These are phyloP conservation scores for Prochilodus magdalenae DNA, from an alignment of 2,113 vertebrate genomes.

Conservation along the genomic window DNA sequence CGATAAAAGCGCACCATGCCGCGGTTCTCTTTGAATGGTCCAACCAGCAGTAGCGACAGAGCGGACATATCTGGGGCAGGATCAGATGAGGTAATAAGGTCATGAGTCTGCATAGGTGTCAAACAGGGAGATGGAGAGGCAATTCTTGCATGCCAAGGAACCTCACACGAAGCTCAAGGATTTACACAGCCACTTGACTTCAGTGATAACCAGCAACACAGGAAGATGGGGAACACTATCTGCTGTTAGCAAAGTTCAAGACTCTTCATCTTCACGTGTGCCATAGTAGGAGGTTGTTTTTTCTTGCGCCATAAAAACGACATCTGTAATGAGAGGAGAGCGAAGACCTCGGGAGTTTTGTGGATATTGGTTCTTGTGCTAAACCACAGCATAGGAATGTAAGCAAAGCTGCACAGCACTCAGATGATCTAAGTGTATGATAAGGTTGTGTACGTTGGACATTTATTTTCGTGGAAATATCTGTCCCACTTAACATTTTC, in stretches of 20 bases:
- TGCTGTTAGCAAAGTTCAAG: not conserved
- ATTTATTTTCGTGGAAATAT: not conserved
- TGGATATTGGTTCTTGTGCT: not conserved
- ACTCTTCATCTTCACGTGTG: not conserved
- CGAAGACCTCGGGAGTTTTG: not conserved
- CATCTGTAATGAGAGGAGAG: not conserved
- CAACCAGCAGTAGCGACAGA: slow-evolving; percentile 2
- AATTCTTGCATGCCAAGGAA: not conserved
- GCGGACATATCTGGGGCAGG: not conserved
- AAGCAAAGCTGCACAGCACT: slow-evolving; percentile 32
- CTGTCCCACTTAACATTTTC: not conserved
- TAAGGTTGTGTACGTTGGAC: not conserved
- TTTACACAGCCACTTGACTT: not conserved
- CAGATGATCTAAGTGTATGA: slow-evolving; percentile 14
- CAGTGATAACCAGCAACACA: not conserved
- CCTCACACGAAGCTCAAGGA: not conserved
- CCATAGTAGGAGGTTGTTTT: not conserved
- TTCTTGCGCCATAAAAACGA: slow-evolving; percentile 1
- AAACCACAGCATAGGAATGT: slow-evolving; percentile 26
- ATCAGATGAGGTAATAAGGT: slow-evolving; percentile 15
- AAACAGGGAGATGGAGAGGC: not conserved
- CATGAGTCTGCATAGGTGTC: slow-evolving; percentile 2
- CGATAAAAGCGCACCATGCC: not conserved
- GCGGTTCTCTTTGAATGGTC: not conserved
- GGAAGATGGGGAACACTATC: not conserved